Evolutionary conservation across 2,888 invertebrate genomes (phyloP).

Genomic region (Cerceris rybyensis): DNA sequence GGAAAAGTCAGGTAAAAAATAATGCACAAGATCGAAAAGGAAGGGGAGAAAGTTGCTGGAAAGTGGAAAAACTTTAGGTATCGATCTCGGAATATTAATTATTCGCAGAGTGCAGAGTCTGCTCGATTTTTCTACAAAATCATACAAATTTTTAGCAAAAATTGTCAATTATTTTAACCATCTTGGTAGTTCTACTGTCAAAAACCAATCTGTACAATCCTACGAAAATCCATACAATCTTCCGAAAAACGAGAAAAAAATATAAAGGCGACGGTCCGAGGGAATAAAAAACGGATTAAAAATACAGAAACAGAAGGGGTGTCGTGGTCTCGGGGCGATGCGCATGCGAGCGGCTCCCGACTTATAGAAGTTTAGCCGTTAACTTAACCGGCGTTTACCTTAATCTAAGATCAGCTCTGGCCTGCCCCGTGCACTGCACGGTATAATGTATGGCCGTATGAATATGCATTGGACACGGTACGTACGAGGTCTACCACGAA

Average conservation of each 20-base stretch:
- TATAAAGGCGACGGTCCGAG: not conserved
- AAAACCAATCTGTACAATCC: too few species aligned
- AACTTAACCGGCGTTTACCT: constrained; percentile 82
- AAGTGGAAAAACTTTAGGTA: too few species aligned
- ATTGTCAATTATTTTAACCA: too few species aligned
- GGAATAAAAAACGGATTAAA: not conserved
- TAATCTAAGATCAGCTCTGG: constrained; percentile 81
- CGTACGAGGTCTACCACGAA: constrained; percentile 67
- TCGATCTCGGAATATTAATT: too few species aligned
- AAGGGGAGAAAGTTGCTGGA: too few species aligned
- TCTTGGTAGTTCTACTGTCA: too few species aligned
- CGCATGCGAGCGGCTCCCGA: constrained; percentile 78
- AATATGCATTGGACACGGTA: constrained; percentile 81
- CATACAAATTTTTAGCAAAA: too few species aligned
- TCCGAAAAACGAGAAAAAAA: not conserved
- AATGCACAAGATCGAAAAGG: too few species aligned
- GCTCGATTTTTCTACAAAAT: too few species aligned
- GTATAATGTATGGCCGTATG: constrained; percentile 81
- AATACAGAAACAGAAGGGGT: constrained; percentile 11
- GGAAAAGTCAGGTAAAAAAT: too few species aligned
- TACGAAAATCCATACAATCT: too few species aligned
- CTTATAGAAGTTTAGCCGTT: constrained; percentile 81
- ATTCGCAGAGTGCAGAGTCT: too few species aligned
- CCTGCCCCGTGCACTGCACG: constrained; percentile 68
- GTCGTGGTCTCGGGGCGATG: constrained; percentile 67